Conservation (phyloP, 2,888 invertebrate genomes). For the Oscheius myriophilus region DNA sequence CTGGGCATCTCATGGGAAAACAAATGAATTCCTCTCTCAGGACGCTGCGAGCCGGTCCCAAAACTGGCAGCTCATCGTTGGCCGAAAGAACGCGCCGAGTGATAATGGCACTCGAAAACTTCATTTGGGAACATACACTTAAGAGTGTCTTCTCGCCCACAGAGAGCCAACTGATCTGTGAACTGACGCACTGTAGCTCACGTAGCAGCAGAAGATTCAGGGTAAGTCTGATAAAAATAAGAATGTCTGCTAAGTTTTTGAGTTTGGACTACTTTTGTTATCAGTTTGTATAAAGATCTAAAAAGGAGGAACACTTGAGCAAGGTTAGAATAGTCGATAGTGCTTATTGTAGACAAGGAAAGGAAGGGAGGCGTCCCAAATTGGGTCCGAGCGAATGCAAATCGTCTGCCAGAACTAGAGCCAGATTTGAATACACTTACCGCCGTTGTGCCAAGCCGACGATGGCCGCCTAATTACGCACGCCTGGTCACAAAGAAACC, state of each 20-base stretch:
- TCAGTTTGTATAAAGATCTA: no score
- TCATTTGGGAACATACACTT: slow-evolving; percentile 30
- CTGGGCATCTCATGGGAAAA: slow-evolving; percentile 8
- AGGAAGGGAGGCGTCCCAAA: no score
- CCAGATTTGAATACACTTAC: slow-evolving; percentile 31
- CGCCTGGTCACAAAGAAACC: slow-evolving; percentile 25
- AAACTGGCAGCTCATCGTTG: slow-evolving; percentile 5
- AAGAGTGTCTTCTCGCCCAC: slow-evolving; percentile 19
- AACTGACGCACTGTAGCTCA: slow-evolving; percentile 1
- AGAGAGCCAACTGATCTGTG: no score
- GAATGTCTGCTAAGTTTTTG: no score
- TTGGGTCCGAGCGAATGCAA: slow-evolving; percentile 26
- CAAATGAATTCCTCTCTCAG: slow-evolving; percentile 20
- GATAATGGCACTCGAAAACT: slow-evolving; percentile 30
- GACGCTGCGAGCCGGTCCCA: slow-evolving; percentile 1
- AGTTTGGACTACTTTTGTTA: no score
- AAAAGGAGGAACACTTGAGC: no score
- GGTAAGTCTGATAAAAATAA: no score
- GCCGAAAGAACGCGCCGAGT: slow-evolving; percentile 23
- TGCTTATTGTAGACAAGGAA: no score
- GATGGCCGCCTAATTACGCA: slow-evolving; percentile 28
- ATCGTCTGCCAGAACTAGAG: slow-evolving; percentile 30
- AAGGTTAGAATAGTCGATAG: no score
- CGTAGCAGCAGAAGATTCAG: no score
- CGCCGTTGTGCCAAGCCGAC: slow-evolving; percentile 24